Base-by-base conservation (phyloP, 2,888 invertebrate genomes). In the Amblyjoppa proteus region DNA sequence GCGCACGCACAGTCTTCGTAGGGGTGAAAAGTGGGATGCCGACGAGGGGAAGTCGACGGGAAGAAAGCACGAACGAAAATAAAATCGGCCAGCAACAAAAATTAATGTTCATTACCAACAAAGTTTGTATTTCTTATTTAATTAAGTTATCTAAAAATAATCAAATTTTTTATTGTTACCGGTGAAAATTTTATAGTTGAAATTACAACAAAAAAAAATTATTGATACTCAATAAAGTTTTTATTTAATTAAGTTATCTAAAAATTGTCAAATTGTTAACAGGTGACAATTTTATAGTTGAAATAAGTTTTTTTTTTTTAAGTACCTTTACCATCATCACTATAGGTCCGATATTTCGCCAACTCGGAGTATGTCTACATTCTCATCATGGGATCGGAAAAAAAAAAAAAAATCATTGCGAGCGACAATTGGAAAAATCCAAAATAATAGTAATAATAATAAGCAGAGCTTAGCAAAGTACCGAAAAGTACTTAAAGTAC, bases 21-120 rank as follows among this genome's bases (percentile, higher is more conserved):
- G 58, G 58, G 58, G 58, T 58, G 25, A 28, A 58, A 58, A 58
- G 58, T 28, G 11, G 25, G 58, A 58, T 58, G 28, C 25, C 11
- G 28, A 9, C 28, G 58, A 28, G 28, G 28, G 28, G 25, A 58
- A 25, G 28, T 28, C 58, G 11, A 13, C 13, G 25, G 11, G 28
- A 25, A 58, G 58, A 58, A 58, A 28, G 28, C 28, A 49, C 58
- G 58, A 58, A 58, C 58, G 58, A 13, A 13, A 58, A 25, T 28
- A 25, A 11, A 58, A 58, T 58, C 13, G 9, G 25, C 5, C 3
- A 58, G 7, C 9, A 28, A 28, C 13, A 13, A 28, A 28, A 28
- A 20, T 25, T 13, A 28, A 3, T 28, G 5, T 0, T 28, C 25
- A 6, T 58, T 11, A 11, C 11, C 41, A 41, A 41, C 11, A 41